A percentile compares a stretch with the other conserved stretches of the same genome.
These are phyloP conservation scores for Drosophila pallidifrons DNA, from an alignment of 1,140 invertebrate species.

Conservation along the genomic window DNA sequence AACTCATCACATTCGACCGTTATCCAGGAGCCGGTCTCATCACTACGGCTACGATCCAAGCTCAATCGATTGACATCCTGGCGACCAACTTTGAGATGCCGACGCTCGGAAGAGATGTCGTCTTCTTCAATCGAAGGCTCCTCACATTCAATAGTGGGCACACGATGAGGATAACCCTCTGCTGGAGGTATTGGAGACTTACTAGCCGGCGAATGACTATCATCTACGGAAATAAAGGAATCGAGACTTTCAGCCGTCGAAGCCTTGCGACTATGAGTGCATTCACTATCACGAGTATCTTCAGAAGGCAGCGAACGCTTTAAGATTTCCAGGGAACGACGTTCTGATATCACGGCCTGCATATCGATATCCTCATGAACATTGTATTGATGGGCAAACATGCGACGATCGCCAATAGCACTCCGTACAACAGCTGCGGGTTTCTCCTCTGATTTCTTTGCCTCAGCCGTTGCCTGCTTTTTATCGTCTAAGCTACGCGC, in stretches of 20 bases:
- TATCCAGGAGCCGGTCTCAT: constrained; percentile 88
- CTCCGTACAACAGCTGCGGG: constrained; percentile 52
- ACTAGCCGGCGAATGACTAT: constrained; percentile 76
- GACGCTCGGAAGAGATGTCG: constrained; percentile 68
- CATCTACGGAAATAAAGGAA: constrained; percentile 85
- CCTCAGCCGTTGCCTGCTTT: constrained; percentile 52
- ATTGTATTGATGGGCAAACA: constrained; percentile 82
- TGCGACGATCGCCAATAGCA: constrained; percentile 78
- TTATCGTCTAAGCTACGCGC: constrained; percentile 87
- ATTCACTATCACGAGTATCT: constrained; percentile 80
- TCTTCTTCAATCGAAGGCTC: constrained; percentile 82
- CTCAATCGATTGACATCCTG: constrained; percentile 77
- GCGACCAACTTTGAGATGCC: constrained; percentile 72
- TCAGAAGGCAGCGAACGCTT: constrained; percentile 81
- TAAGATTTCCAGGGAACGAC: constrained; percentile 86
- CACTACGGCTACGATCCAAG: constrained; percentile 86
- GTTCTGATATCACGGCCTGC: constrained; percentile 87
- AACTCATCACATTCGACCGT: constrained; percentile 88
- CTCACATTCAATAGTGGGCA: constrained; percentile 83
- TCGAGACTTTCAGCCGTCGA: constrained; percentile 87
- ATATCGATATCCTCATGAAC: constrained; percentile 86
- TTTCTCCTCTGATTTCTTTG: constrained; percentile 75
- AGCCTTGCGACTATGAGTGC: constrained; percentile 83
- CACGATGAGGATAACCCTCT: constrained; percentile 74
- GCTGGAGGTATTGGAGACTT: constrained; percentile 69